A percentile compares a stretch with the other conserved stretches of the same genome.
Evolutionary conservation across 1,140 invertebrate species (phyloP).

Genomic region (Pararge aegeria): DNA sequence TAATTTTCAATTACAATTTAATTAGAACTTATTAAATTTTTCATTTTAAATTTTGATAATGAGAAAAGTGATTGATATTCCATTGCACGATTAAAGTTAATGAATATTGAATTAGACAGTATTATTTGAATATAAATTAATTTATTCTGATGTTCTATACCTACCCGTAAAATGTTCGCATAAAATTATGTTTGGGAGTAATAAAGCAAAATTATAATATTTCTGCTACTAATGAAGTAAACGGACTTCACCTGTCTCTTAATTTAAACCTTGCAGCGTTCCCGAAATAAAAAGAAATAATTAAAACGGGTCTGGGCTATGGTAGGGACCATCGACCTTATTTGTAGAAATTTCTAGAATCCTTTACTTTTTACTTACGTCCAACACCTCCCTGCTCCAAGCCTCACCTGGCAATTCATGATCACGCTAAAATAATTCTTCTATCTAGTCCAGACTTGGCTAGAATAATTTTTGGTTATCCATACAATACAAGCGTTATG

Average conservation of each 20-base stretch:
- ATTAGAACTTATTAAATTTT: not conserved
- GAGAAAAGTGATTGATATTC: not conserved
- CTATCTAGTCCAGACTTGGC: too few species aligned
- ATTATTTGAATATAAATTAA: slow-evolving; percentile 1
- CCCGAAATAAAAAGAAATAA: not conserved
- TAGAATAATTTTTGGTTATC: too few species aligned
- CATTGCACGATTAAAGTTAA: not conserved
- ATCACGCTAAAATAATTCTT: too few species aligned
- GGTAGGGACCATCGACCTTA: too few species aligned
- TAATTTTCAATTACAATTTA: not conserved
- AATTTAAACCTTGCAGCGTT: not conserved
- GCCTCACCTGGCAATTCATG: too few species aligned
- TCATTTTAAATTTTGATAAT: not conserved
- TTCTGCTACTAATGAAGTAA: not conserved
- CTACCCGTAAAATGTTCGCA: not conserved
- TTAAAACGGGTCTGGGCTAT: too few species aligned
- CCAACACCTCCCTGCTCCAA: too few species aligned
- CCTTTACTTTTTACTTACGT: too few species aligned
- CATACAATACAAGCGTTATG: too few species aligned
- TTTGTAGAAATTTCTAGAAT: too few species aligned
- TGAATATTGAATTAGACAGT: not conserved
- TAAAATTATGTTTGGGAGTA: not conserved
- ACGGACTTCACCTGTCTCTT: not conserved
- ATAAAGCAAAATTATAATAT: not conserved
- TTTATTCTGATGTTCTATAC: not conserved